phyloP scores from a whole-genome alignment of 2,888 invertebrate genomes.

The Chalcosyrphus nemorum region DNA sequence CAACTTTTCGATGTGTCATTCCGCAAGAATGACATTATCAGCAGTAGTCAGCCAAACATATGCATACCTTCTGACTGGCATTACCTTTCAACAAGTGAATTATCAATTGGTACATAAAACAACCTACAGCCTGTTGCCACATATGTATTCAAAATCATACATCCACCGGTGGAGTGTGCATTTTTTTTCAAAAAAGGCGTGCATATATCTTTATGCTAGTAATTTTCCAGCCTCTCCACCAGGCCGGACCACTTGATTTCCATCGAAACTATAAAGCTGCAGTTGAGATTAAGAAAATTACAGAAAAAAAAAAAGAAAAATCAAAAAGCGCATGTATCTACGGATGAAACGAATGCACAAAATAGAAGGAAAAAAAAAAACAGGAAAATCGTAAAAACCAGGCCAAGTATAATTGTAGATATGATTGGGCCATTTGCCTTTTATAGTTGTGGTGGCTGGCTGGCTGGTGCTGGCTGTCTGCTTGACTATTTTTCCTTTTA shows the following conservation, averaged over 20 bases:
- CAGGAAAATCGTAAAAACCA: slow-evolving; percentile 38
- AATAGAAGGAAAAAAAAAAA: neutral
- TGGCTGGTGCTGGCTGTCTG: slow-evolving; percentile 19
- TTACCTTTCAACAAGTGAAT: slow-evolving; percentile 47
- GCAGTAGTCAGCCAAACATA: slow-evolving; percentile 12
- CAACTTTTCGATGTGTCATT: slow-evolving; percentile 20
- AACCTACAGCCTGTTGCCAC: neutral
- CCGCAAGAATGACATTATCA: slow-evolving; percentile 42
- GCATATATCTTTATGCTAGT: slow-evolving; percentile 17
- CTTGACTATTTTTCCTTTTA: slow-evolving; percentile 15
- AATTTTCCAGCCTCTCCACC: slow-evolving; percentile 24
- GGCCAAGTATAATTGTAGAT: slow-evolving; percentile 59
- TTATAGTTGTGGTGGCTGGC: slow-evolving; percentile 38
- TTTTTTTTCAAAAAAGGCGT: slow-evolving; percentile 23
- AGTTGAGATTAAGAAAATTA: slow-evolving; percentile 41
- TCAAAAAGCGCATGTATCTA: neutral
- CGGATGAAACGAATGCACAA: slow-evolving; percentile 19
- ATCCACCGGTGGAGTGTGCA: neutral
- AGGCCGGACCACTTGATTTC: slow-evolving; percentile 47
- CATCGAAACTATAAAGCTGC: slow-evolving; percentile 34
- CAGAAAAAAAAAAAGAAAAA: neutral
- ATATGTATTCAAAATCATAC: neutral
- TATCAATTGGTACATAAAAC: slow-evolving; percentile 43
- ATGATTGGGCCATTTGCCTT: slow-evolving; percentile 64
- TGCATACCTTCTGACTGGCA: slow-evolving; percentile 5